phyloP scores from a whole-genome alignment of 2,888 invertebrate genomes.

The Pachycephus smyrnensis region DNA sequence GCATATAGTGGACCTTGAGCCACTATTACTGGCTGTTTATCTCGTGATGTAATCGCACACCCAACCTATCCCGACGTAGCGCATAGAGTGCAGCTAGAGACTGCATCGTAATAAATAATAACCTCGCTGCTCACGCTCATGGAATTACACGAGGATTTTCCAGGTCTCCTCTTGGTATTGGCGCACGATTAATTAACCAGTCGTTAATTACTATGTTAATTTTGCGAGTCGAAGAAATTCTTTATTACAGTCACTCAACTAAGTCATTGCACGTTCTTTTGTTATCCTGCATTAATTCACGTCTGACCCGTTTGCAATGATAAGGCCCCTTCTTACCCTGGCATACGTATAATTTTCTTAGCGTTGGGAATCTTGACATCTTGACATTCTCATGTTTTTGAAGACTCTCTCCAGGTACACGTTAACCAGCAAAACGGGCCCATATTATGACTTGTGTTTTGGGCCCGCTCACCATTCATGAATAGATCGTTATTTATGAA shows the following conservation, averaged over 20 bases:
- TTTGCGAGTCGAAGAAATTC: background rate
- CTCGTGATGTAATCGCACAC: conserved; percentile 53
- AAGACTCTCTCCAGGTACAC: background rate
- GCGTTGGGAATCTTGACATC: background rate
- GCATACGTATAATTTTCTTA: background rate
- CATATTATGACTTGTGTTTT: background rate
- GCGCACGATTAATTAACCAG: background rate
- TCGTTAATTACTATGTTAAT: background rate
- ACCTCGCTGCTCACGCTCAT: background rate
- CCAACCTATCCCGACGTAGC: conserved; percentile 17
- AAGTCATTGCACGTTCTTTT: background rate
- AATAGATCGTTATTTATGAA: conserved; percentile 37
- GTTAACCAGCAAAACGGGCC: background rate
- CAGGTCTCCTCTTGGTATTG: background rate
- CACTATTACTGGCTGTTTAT: conserved; percentile 57
- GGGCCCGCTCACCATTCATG: conserved; percentile 29
- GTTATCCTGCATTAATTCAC: background rate
- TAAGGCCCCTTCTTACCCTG: background rate
- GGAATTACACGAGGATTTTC: background rate
- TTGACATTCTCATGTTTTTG: background rate
- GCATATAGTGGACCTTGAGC: conserved; percentile 53
- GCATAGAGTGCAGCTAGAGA: conserved; percentile 12
- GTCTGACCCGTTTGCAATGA: background rate
- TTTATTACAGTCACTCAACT: background rate
- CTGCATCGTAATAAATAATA: conserved; percentile 34